Evolutionary conservation across 2,113 vertebrate genomes (phyloP).

Genomic region (Ginglymostoma cirratum): DNA sequence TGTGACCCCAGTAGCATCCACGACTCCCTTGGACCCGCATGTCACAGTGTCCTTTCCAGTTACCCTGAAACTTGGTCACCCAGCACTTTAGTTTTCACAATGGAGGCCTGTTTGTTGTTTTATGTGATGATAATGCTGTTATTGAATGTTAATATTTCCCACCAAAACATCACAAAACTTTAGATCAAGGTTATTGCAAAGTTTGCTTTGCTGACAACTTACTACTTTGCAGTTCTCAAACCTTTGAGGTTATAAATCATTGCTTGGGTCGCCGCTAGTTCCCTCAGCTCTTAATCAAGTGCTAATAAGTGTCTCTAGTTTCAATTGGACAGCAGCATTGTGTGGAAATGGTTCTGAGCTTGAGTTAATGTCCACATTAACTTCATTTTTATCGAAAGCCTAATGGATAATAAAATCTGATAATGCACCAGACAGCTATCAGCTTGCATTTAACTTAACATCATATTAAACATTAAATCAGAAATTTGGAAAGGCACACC

Average conservation of each 20-base stretch:
- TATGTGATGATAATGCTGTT: background rate
- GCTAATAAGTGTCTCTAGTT: background rate
- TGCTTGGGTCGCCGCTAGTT: background rate
- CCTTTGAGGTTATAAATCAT: background rate
- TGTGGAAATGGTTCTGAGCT: background rate
- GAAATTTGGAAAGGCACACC: conserved; percentile 3
- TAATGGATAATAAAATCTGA: conserved; percentile 26
- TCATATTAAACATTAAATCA: background rate
- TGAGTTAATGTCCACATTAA: conserved; percentile 9
- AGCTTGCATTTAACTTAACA: conserved; percentile 18
- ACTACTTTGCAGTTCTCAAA: background rate
- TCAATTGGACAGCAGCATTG: background rate
- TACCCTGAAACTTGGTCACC: background rate
- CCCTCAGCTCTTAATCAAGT: background rate
- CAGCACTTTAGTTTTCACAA: background rate
- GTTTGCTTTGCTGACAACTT: background rate
- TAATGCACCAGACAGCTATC: background rate
- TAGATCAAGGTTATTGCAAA: background rate
- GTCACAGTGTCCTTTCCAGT: too few species aligned
- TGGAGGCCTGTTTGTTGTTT: background rate
- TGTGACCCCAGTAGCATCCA: too few species aligned
- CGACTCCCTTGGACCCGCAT: too few species aligned
- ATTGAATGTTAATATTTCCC: background rate
- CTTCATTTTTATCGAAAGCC: conserved; percentile 10
- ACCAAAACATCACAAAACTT: background rate